Conservation (phyloP, 2,797 vertebrate genomes). For the Hapalemur alaotrensis region DNA sequence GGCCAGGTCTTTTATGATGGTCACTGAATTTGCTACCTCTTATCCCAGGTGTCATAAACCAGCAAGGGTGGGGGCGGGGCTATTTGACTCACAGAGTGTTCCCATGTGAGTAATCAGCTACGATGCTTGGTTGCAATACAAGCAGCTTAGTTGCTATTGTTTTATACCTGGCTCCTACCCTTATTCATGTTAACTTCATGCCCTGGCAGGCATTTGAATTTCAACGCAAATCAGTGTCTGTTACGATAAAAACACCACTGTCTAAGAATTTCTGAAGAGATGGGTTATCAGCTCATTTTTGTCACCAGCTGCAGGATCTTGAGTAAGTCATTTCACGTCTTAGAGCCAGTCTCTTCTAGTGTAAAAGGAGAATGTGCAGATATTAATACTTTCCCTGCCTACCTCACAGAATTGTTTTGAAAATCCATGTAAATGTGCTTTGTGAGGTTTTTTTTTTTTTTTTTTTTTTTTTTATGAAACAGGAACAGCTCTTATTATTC, state of each 20-base stretch:
- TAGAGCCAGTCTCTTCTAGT: neutral
- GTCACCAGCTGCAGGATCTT: neutral
- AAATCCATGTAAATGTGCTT: neutral
- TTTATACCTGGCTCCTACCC: neutral
- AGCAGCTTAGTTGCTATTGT: neutral
- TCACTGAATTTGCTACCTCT: neutral
- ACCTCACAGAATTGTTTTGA: neutral
- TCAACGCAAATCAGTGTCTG: neutral
- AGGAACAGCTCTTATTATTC: neutral
- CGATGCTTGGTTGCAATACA: neutral
- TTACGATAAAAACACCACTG: neutral
- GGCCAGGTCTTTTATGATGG: neutral
- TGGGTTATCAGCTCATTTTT: neutral
- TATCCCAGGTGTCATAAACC: neutral
- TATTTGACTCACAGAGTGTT: neutral
- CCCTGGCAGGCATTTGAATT: neutral
- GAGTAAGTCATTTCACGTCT: neutral
- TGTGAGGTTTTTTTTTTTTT: too few species aligned
- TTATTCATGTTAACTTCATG: neutral
- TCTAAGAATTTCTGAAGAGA: neutral
- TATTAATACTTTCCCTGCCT: neutral
- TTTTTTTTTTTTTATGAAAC: neutral
- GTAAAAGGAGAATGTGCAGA: neutral
- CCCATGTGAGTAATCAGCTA: neutral
- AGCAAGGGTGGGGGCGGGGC: rapidly evolving